phyloP scores from a whole-genome alignment of 2,888 invertebrate genomes.

The Sthenelais limicola region DNA sequence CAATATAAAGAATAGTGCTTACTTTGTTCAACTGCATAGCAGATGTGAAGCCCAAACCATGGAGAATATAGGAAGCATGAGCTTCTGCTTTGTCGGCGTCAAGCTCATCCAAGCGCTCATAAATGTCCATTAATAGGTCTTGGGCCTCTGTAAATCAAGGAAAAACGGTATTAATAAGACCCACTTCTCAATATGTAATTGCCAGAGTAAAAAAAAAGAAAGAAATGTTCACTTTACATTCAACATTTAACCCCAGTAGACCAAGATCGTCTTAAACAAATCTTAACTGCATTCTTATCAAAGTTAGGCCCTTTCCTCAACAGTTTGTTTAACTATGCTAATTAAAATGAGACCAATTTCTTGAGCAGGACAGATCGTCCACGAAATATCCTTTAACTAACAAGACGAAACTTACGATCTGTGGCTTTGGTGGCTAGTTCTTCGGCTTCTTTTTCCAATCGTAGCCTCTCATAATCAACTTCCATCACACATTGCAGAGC shows the following conservation, averaged over 20 bases:
- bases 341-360: too few species aligned
- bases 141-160: slow-evolving; percentile 82
- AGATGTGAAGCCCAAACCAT: slow-evolving; percentile 94
- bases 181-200: too few species aligned
- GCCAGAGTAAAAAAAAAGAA: too few species aligned
- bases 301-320: too few species aligned
- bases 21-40: slow-evolving; percentile 76
- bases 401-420: slow-evolving; percentile 83
- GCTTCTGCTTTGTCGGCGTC: slow-evolving; percentile 96
- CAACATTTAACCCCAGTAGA: too few species aligned
- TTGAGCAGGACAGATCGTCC: too few species aligned
- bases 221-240: slow-evolving; percentile 2
- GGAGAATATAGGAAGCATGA: slow-evolving; percentile 93
- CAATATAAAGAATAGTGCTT: too few species aligned
- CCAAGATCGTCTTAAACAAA: too few species aligned
- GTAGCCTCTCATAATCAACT: slow-evolving; percentile 93
- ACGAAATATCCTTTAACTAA: too few species aligned
- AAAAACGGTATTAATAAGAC: too few species aligned
- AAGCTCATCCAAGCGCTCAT: slow-evolving; percentile 97
- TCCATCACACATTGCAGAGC: slow-evolving; percentile 98
- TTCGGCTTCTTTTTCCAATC: slow-evolving; percentile 93
- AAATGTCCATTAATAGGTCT: slow-evolving; percentile 94
- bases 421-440: slow-evolving; percentile 87
- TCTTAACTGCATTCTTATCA: too few species aligned
- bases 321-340: too few species aligned